Base-by-base conservation (phyloP, 2,888 invertebrate species). In the Cloeon dipterum region DNA sequence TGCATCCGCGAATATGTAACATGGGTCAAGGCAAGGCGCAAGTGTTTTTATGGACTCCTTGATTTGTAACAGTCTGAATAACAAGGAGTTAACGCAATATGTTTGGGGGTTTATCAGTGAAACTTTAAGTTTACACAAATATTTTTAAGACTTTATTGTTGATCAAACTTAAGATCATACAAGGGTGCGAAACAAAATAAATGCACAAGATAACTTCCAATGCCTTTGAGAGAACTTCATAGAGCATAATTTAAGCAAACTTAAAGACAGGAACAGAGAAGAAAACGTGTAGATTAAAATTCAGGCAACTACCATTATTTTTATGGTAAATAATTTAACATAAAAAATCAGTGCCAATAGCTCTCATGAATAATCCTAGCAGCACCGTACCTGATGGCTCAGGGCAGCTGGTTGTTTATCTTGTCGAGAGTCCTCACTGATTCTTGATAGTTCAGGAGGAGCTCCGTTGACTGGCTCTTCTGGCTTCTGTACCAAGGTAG, bases 341-440 rank as follows among this genome's bases (percentile, higher is more conserved):
- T 26, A 26, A 14, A 14, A 26, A 14, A 3, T 26, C 26, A 33
- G n/a, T 4, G n/a, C 16, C 14, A 33, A 33, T 14, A 17, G 4
- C 33, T 17, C 16, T 17, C 33, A 29, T 5, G 29, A 29, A 5
- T 8, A 29, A 29, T 29, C n/a, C n/a, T 29, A 29, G 29, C 29
- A 29, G 29, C 39, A 37, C 43, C 42, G 17, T 40, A 40, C 44
- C 35, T 42, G 40, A 17, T 47, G 42, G 26, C 43, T 40, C 35
- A 43, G 44, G n/a, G 29, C 7, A 5, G 29, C n/a, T 7, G 13
- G 8, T 8, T n/a, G 29, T 20, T 42, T 43, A 33, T 42, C 42
- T 32, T 45, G 52, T 40, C 61, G 55, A 2, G 64, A 65, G 46
- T 65, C 65, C 46, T 66, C 65, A 47, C 63, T 65, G 47, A 66